Evolutionary conservation across 2,888 invertebrate species (phyloP).

Genomic region (Nymphalis polychloros): DNA sequence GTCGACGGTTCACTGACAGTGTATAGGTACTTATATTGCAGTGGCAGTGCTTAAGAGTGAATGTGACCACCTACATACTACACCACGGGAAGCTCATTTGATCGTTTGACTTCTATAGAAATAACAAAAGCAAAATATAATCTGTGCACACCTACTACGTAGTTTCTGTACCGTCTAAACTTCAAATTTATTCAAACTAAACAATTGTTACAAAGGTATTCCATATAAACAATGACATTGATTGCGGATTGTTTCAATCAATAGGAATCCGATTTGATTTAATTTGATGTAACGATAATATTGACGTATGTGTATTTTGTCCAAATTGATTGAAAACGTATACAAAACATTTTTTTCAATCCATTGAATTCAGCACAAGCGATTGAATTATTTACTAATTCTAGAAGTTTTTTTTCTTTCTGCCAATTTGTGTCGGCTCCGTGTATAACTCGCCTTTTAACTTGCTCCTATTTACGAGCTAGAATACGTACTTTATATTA

Average conservation of each 20-base stretch:
- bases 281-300: conserved; percentile 2
- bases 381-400: conserved; percentile 8
- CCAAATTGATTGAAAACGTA: conserved; percentile 4
- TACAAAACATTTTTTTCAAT: conserved; percentile 4
- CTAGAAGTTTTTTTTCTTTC: conserved; percentile 1
- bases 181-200: not conserved
- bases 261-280: not conserved
- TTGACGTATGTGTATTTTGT: not conserved
- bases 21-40: too few relatives aligned
- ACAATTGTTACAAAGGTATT: not conserved
- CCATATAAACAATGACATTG: not conserved
- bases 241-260: not conserved
- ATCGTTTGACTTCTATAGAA: too few relatives aligned
- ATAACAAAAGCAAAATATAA: too few relatives aligned
- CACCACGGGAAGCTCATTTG: too few relatives aligned
- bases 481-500: conserved; percentile 1
- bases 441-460: conserved; percentile 3
- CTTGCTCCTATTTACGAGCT: conserved; percentile 5
- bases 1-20: too few relatives aligned
- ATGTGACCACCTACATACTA: too few relatives aligned
- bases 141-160: too few relatives aligned
- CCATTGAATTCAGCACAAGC: not conserved
- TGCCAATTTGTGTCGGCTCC: conserved; percentile 4
- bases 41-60: too few relatives aligned
- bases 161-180: too few relatives aligned